Evolutionary conservation across 2,888 invertebrate genomes (phyloP).

Genomic region (Dryobota labecula): DNA sequence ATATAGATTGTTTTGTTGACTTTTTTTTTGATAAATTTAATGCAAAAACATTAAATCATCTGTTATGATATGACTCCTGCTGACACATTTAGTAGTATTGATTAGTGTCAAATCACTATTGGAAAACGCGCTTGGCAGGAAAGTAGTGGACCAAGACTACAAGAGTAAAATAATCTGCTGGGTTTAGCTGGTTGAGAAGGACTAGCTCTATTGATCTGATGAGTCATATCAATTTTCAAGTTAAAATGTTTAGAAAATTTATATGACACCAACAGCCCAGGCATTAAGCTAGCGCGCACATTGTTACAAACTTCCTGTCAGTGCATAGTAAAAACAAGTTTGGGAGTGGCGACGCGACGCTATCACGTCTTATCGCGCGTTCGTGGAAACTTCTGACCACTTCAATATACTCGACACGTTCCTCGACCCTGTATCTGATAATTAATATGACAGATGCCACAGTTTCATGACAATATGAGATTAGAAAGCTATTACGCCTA

Average conservation of each 20-base stretch:
- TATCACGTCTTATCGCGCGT: conserved; percentile 77
- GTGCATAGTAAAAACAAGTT: conserved; percentile 71
- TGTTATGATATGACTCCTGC: conserved; percentile 20
- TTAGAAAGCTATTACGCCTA: conserved; percentile 54
- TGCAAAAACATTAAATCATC: conserved; percentile 11
- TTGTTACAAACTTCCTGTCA: conserved; percentile 66
- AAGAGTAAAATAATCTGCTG: background rate
- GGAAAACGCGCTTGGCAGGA: conserved; percentile 12
- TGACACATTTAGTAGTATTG: conserved; percentile 19
- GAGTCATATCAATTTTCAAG: background rate
- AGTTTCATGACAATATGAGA: conserved; percentile 53
- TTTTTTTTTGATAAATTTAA: conserved; percentile 3
- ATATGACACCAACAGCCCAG: background rate
- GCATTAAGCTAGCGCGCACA: conserved; percentile 51
- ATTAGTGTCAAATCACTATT: conserved; percentile 23
- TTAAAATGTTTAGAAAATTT: background rate
- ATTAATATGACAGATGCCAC: conserved; percentile 66
- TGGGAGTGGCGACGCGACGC: conserved; percentile 70
- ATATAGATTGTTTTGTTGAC: too few relatives aligned
- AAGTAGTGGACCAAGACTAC: background rate
- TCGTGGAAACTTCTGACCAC: conserved; percentile 84
- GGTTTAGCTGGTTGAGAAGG: background rate
- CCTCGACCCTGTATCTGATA: conserved; percentile 66
- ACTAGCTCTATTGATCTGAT: too few relatives aligned
- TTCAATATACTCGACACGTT: conserved; percentile 65